Conservation (phyloP, 2,797 vertebrate genomes). For the Tragelaphus eurycerus region DNA sequence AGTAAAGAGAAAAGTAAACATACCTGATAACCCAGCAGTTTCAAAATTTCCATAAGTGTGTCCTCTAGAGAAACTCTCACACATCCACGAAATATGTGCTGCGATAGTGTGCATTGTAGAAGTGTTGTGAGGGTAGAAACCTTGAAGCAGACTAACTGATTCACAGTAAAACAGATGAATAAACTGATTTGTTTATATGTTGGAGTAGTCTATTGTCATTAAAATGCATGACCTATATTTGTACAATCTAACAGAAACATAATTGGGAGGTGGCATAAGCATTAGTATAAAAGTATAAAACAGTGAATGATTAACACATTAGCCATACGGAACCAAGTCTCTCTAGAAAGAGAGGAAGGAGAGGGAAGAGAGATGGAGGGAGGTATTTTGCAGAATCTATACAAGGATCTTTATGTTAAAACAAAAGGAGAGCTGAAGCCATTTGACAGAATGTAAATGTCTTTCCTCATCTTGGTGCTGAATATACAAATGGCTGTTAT, state of each 20-base stretch:
- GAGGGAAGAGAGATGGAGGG: neutral
- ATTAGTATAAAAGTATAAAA: neutral
- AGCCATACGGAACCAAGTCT: neutral
- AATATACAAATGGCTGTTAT: neutral
- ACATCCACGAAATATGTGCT: neutral
- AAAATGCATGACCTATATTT: neutral
- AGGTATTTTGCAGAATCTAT: neutral
- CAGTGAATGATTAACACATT: neutral
- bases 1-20: neutral
- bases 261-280: neutral
- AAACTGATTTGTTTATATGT: neutral
- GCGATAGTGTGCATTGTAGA: neutral
- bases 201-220: neutral
- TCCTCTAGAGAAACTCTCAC: neutral
- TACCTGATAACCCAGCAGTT: neutral
- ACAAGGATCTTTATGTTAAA: neutral
- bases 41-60: neutral
- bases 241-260: neutral
- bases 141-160: neutral
- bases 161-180: neutral
- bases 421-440: neutral
- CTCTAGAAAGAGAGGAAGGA: neutral
- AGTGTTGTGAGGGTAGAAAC: neutral
- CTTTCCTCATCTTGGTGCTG: neutral
- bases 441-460: neutral